phyloP scores from a whole-genome alignment of 1,140 invertebrate species.

The Andricus grossulariae region DNA sequence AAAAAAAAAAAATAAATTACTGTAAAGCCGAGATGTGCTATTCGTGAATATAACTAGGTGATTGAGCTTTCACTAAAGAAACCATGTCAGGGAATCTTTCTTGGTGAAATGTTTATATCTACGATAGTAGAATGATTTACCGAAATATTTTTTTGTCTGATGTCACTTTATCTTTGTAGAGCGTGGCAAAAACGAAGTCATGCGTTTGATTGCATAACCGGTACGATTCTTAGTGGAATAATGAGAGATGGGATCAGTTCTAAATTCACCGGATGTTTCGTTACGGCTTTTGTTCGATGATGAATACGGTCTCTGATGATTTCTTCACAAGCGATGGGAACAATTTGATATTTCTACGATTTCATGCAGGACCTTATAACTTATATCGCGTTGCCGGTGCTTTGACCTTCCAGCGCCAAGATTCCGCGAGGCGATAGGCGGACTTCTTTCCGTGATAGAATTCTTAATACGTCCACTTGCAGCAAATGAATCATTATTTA shows the following conservation, averaged over 20 bases:
- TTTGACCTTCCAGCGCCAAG: constrained; percentile 10
- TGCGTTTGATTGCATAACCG: constrained; percentile 54
- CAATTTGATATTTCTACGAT: constrained; percentile 69
- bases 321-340: constrained; percentile 71
- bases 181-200: constrained; percentile 44
- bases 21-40: too few species aligned
- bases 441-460: constrained; percentile 6
- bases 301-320: constrained; percentile 66
- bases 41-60: too few species aligned
- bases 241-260: constrained; percentile 66
- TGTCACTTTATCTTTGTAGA: neutral
- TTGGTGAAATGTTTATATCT: neutral
- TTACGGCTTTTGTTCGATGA: constrained; percentile 70
- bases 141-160: neutral
- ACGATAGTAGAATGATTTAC: neutral
- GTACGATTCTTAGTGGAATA: constrained; percentile 58
- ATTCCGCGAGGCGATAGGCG: constrained; percentile 10
- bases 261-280: constrained; percentile 73
- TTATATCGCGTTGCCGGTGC: constrained; percentile 23
- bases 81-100: neutral
- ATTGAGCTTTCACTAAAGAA: neutral
- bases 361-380: constrained; percentile 58
- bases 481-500: neutral
- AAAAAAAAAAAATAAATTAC: too few species aligned
- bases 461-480: constrained; percentile 4